Conservation (phyloP, 2,113 vertebrate species). For the Gobius niger region DNA sequence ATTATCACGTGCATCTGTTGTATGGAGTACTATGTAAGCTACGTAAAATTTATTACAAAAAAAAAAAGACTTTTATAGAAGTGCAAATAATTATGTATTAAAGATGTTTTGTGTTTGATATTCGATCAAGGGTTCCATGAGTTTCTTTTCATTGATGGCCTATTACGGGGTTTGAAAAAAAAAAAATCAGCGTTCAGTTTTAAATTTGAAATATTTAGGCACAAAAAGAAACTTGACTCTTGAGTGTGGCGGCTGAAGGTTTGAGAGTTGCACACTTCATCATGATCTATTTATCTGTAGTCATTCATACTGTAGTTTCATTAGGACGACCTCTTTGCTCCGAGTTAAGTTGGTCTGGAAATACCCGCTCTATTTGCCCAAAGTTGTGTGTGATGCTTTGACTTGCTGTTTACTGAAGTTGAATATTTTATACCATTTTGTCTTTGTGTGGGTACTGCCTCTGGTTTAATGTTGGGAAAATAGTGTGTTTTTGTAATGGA, state of each 20-base stretch:
- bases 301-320: neutral
- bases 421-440: neutral
- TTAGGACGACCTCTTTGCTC: neutral
- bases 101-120: constrained; percentile 6
- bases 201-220: no score
- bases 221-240: no score
- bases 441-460: neutral
- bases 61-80: constrained; percentile 8
- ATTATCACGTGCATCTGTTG: constrained; percentile 20
- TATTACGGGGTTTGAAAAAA: no score
- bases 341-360: neutral
- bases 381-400: neutral
- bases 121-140: constrained; percentile 1
- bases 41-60: neutral
- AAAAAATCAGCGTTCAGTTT: no score
- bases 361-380: neutral
- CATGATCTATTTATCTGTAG: constrained; percentile 1
- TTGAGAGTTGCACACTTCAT: neutral
- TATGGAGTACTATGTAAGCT: constrained; percentile 18
- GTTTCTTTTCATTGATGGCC: neutral
- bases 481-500: neutral
- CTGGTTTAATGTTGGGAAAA: neutral
- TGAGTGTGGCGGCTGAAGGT: no score
- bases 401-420: neutral
- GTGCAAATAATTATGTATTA: constrained; percentile 7